phyloP scores from a whole-genome alignment of 2,113 vertebrate genomes.

The Plecturocebus donacophilus region DNA sequence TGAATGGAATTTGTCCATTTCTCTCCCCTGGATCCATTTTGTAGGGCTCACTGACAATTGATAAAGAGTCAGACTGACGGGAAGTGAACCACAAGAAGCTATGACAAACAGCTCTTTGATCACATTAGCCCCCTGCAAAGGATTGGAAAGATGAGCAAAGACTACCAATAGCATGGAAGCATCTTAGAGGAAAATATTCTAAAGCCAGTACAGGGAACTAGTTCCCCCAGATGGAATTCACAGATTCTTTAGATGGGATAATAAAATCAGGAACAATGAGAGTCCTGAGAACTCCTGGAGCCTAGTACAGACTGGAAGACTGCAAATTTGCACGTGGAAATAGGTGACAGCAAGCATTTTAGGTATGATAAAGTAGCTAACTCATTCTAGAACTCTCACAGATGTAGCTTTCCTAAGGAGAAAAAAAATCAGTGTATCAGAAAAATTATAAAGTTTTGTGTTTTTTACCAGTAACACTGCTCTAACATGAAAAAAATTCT shows the following conservation, averaged over 20 bases:
- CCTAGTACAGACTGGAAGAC: background rate
- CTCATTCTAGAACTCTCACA: background rate
- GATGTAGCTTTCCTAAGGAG: background rate
- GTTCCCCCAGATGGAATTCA: background rate
- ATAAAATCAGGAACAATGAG: background rate
- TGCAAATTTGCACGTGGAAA: background rate
- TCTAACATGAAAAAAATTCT: conserved; percentile 6
- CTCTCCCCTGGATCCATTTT: background rate
- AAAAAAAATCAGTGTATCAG: background rate
- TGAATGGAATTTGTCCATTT: background rate
- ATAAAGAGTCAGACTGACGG: background rate
- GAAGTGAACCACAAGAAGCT: background rate
- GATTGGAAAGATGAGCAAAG: background rate
- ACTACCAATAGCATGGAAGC: background rate
- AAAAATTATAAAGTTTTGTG: background rate
- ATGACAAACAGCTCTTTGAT: background rate
- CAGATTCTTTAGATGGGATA: background rate
- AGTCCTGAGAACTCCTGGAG: no score
- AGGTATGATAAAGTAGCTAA: background rate
- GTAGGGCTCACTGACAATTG: background rate
- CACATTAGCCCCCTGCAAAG: background rate
- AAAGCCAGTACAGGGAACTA: background rate
- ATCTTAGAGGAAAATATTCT: background rate
- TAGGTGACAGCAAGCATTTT: background rate
- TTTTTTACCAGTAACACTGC: conserved; percentile 32